Percentiles rank a stretch among this genome's conserved stretches.
Conservation (phyloP, 92 coral and sea anemone genomes). For the Ricordea florida region DNA sequence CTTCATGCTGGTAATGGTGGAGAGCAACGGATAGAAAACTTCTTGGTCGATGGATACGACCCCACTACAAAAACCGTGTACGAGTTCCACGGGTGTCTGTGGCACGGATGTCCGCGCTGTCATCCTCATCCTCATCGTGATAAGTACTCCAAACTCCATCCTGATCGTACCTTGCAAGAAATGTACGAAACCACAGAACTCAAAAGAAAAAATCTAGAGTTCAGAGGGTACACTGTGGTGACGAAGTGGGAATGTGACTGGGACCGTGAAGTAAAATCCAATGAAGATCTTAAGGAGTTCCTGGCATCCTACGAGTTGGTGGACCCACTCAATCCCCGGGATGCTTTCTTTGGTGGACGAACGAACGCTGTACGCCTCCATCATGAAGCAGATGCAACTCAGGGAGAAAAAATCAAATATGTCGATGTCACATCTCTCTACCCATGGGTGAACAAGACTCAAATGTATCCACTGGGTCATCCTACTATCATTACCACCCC, state of each 20-base stretch:
- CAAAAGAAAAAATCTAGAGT: background rate
- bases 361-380: background rate
- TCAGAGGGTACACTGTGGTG: background rate
- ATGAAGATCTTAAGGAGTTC: background rate
- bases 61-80: background rate
- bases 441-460: background rate
- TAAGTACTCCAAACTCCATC: background rate
- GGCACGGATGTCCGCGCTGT: no score
- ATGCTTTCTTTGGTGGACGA: background rate
- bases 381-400: background rate
- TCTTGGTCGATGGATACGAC: conserved; percentile 19
- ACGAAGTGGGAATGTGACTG: background rate
- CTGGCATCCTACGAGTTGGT: background rate
- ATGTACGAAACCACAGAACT: background rate
- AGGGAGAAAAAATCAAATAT: background rate
- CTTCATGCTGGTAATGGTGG: background rate
- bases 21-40: background rate
- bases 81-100: conserved; percentile 30
- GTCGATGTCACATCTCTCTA: background rate
- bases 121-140: no score
- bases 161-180: background rate
- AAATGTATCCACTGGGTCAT: background rate
- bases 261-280: no score
- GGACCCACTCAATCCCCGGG: background rate
- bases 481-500: background rate